These are phyloP conservation scores for Lacerta agilis DNA, from an alignment of 2,797 vertebrate species.

Conservation along the genomic window DNA sequence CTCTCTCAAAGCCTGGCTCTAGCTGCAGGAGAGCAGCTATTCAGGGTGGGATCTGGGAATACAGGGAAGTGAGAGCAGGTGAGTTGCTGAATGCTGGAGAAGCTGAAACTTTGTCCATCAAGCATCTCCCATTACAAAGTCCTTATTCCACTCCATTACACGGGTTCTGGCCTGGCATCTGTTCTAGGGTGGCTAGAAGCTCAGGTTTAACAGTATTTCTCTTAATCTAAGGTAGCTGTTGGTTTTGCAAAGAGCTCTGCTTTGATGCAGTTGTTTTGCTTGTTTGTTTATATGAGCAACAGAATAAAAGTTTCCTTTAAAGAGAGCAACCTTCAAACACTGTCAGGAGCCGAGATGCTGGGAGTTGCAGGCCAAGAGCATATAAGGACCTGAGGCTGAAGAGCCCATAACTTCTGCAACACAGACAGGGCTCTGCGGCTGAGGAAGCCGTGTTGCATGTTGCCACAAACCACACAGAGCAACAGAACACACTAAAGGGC, in stretches of 20 bases:
- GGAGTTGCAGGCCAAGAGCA: too few relatives aligned
- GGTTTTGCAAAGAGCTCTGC: neutral
- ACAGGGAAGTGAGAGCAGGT: neutral
- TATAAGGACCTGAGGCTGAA: too few relatives aligned
- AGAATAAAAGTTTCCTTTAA: too few relatives aligned
- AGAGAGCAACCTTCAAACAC: too few relatives aligned
- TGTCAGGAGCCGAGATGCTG: too few relatives aligned
- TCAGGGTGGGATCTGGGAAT: neutral
- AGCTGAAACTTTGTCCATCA: neutral
- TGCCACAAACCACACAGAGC: too few relatives aligned
- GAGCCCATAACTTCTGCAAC: too few relatives aligned
- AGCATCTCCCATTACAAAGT: neutral
- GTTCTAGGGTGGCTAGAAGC: neutral
- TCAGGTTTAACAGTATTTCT: neutral
- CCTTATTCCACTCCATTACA: too few relatives aligned
- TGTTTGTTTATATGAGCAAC: too few relatives aligned
- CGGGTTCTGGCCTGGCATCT: neutral
- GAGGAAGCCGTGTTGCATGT: too few relatives aligned
- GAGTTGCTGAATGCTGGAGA: neutral
- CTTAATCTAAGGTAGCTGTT: neutral
- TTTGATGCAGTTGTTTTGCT: neutral
- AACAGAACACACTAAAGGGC: too few relatives aligned
- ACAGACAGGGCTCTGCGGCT: too few relatives aligned
- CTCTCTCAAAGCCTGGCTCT: neutral
- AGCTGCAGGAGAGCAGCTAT: neutral